These are phyloP conservation scores for Macrosiphum euphorbiae DNA, from an alignment of 2,888 invertebrate genomes.

Conservation along the genomic window DNA sequence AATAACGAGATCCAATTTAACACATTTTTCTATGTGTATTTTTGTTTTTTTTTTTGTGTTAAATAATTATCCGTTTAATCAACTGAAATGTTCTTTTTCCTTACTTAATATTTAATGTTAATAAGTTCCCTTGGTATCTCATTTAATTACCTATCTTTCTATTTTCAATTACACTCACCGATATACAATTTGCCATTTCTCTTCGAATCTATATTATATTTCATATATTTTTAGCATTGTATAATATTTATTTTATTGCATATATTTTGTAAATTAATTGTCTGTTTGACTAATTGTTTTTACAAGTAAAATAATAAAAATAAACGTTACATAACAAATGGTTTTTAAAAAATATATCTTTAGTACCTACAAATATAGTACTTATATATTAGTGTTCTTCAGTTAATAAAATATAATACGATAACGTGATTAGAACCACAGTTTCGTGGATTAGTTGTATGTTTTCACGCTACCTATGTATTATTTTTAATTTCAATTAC, in stretches of 20 bases:
- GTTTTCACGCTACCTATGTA: slow-evolving; percentile 32
- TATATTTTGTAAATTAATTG: background rate
- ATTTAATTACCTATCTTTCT: too few relatives aligned
- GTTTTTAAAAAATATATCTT: background rate
- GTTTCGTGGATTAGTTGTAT: slow-evolving; percentile 39
- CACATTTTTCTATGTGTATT: background rate
- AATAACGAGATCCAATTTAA: background rate
- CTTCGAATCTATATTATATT: background rate
- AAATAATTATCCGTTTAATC: background rate
- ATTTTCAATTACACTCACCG: too few relatives aligned
- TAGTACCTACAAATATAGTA: background rate
- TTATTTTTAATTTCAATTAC: slow-evolving; percentile 45
- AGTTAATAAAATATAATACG: background rate
- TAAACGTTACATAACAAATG: background rate
- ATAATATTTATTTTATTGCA: background rate
- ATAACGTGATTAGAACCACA: background rate
- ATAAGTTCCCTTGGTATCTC: background rate
- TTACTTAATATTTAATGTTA: background rate
- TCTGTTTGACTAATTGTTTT: background rate
- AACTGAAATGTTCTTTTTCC: background rate
- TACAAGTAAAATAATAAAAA: background rate
- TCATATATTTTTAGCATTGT: background rate
- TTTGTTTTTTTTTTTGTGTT: background rate
- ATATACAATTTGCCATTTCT: background rate
- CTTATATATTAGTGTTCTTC: background rate